Base-by-base conservation (phyloP, 2,113 vertebrate genomes). In the Salvelinus sp. region DNA sequence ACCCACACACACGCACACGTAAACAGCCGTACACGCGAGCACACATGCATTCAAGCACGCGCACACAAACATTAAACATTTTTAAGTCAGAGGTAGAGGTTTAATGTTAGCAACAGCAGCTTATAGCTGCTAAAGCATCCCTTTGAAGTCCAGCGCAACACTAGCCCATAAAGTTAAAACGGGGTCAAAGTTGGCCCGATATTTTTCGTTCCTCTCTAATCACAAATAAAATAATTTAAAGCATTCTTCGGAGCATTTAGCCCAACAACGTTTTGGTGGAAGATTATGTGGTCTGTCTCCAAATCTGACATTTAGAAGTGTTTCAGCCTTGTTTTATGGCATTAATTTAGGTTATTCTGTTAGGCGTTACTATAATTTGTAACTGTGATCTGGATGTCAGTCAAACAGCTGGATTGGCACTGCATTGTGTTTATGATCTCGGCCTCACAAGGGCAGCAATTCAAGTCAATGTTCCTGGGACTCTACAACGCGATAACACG, bases 241-340 rank as follows among this genome's bases (percentile, higher is more conserved):
- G 48, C 82, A 86, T 84, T 84, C 80, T 65, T 81, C 13, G 2
- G 72, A 67, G 79, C 72, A 76, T 80, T 85, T 79, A 75, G 69
- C 50, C 22, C 14, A 66, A 67, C 48, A 72, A 65, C 50, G 10
- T 75, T 23, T 58, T 16, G 48, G 28, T 1, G 20, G 54, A 70
- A 74, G 64, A 69, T 69, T 50, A 33, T 58, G 22, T 64, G 33
- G 65, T 50, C 63, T 33, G 44, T 12, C 54, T 74, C 64, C 3
- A 79, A 50, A 74, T 69, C 58, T 68, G 18, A 28, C 44, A 1
- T 50, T 50, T 69, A 67, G 58, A 70, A 28, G 28, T 44, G 48
- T 48, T 60, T 63, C 2, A 60, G 27, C 54, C 72, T 67, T 72
- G 10, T 76, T 16, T 77, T 47, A 20, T 64, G 44, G 50, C 22